These are phyloP conservation scores for Monochamus alternatus DNA, from an alignment of 2,888 invertebrate genomes.

Conservation along the genomic window DNA sequence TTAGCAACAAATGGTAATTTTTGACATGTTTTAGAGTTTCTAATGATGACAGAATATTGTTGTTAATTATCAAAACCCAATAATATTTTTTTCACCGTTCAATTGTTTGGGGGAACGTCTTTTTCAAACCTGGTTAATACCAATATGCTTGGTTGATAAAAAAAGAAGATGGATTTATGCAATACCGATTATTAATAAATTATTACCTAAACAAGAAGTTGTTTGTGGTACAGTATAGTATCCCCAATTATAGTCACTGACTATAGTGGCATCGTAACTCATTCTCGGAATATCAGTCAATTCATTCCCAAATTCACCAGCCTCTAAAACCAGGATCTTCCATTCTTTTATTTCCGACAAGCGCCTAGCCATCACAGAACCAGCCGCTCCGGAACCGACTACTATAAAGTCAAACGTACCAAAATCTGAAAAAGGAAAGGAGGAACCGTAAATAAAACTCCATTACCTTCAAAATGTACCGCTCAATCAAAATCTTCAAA, in stretches of 20 bases:
- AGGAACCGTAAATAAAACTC: background rate
- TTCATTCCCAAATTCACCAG: constrained; percentile 63
- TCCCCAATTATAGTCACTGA: constrained; percentile 69
- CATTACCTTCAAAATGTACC: too few relatives aligned
- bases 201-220: constrained; percentile 45
- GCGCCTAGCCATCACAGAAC: constrained; percentile 72
- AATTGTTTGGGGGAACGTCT: too few relatives aligned
- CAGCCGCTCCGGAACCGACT: constrained; percentile 72
- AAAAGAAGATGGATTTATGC: too few relatives aligned
- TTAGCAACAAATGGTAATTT: too few relatives aligned
- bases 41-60: too few relatives aligned
- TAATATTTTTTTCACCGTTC: too few relatives aligned
- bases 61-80: too few relatives aligned
- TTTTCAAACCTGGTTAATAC: too few relatives aligned
- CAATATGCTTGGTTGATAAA: too few relatives aligned
- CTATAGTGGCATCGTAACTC: constrained; percentile 63
- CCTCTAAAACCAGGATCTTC: constrained; percentile 63
- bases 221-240: constrained; percentile 57
- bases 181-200: too few relatives aligned
- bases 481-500: background rate
- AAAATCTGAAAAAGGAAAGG: constrained; percentile 37
- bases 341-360: constrained; percentile 70
- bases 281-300: constrained; percentile 67
- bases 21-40: too few relatives aligned
- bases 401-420: constrained; percentile 70